Evolutionary conservation across 92 coral and sea anemone species (phyloP).

Genomic region (Actinernus sp.): DNA sequence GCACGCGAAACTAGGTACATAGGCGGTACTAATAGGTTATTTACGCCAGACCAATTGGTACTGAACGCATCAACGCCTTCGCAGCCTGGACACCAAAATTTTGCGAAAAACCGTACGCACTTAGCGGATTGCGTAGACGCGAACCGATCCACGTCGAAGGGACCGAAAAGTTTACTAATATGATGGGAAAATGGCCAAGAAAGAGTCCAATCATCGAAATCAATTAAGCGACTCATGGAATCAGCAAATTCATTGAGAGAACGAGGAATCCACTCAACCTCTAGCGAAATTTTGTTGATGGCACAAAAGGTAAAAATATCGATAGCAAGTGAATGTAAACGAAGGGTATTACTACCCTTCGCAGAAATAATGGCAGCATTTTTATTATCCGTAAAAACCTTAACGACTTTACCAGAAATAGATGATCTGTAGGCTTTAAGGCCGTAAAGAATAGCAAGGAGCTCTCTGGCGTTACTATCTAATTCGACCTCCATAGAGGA

Average conservation of each 20-base stretch:
- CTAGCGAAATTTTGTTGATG: slow-evolving; percentile 4
- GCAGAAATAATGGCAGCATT: slow-evolving; percentile 23
- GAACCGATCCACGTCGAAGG: slow-evolving; percentile 17
- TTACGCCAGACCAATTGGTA: slow-evolving; percentile 14
- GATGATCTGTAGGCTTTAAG: slow-evolving; percentile 10
- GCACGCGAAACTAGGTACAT: slow-evolving; percentile 11
- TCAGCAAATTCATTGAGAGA: slow-evolving; percentile 17
- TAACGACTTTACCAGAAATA: slow-evolving; percentile 23
- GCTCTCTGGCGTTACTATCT: slow-evolving; percentile 51
- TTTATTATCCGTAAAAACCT: slow-evolving; percentile 26
- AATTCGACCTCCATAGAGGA: slow-evolving; percentile 12
- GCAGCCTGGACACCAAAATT: slow-evolving; percentile 15
- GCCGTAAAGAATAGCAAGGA: slow-evolving; percentile 18
- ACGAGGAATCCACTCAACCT: slow-evolving; percentile 34
- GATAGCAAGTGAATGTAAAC: slow-evolving; percentile 27
- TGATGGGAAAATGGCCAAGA: background rate
- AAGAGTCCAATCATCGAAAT: slow-evolving; percentile 30
- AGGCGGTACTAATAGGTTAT: slow-evolving; percentile 13
- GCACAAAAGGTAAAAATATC: slow-evolving; percentile 35
- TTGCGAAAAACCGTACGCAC: slow-evolving; percentile 8
- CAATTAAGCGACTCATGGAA: slow-evolving; percentile 28
- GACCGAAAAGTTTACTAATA: slow-evolving; percentile 8
- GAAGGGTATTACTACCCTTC: slow-evolving; percentile 32
- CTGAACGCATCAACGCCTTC: slow-evolving; percentile 22
- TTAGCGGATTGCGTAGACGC: slow-evolving; percentile 13